Conservation (phyloP, 2,888 invertebrate species). For the Ceramica pisi region DNA sequence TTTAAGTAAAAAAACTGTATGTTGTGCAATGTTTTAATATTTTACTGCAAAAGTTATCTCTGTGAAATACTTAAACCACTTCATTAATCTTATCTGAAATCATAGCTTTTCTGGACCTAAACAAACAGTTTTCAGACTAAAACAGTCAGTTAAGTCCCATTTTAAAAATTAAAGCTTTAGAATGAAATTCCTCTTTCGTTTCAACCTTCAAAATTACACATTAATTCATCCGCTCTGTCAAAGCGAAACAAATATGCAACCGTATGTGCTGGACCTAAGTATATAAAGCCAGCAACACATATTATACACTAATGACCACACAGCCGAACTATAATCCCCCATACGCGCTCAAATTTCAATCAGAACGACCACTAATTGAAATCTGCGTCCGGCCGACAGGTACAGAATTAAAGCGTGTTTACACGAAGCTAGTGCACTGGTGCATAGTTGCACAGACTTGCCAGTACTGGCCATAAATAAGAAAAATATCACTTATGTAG, state of each 20-base stretch:
- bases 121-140: too few relatives aligned
- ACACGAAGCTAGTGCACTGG: neutral
- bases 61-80: too few relatives aligned
- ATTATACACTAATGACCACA: slow-evolving; percentile 3
- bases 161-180: too few relatives aligned
- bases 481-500: too few relatives aligned
- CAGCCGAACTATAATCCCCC: slow-evolving; percentile 24
- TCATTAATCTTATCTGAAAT: too few relatives aligned
- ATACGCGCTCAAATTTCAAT: slow-evolving; percentile 43
- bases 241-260: neutral
- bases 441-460: neutral
- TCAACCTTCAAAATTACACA: neutral
- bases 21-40: too few relatives aligned
- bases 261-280: neutral
- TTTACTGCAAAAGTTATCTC: too few relatives aligned
- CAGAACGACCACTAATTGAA: slow-evolving; percentile 53
- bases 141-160: too few relatives aligned
- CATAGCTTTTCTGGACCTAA: too few relatives aligned
- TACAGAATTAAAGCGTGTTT: slow-evolving; percentile 19
- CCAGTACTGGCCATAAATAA: neutral
- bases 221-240: neutral
- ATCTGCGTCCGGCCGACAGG: slow-evolving; percentile 49
- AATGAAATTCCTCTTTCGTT: neutral
- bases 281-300: slow-evolving; percentile 2
- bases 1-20: too few relatives aligned